phyloP scores from a whole-genome alignment of 1,140 invertebrate species.

The Gonatopus flavifemur region DNA sequence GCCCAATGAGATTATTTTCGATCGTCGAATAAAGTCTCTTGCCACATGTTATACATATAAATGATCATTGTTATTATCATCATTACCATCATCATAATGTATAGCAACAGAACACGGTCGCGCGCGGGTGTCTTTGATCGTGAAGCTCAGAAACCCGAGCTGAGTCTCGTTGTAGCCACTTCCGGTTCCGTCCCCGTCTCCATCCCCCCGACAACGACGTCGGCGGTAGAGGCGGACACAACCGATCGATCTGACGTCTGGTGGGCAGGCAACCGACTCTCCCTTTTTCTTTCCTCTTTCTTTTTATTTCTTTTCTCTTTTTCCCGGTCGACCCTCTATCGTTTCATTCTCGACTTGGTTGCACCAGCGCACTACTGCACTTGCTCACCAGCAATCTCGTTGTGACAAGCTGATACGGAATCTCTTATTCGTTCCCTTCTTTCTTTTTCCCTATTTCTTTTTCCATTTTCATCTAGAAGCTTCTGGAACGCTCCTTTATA shows the following conservation, averaged over 20 bases:
- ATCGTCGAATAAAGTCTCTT: no score
- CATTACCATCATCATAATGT: no score
- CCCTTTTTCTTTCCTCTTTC: neutral
- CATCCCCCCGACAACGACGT: conserved; percentile 5
- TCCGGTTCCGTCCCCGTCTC: conserved; percentile 14
- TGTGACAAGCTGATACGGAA: neutral
- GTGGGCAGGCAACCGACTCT: conserved; percentile 5
- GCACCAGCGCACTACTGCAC: no score
- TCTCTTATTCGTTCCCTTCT: neutral
- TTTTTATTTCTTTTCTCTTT: neutral
- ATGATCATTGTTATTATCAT: no score
- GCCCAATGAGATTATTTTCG: no score
- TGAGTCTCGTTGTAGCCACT: conserved; percentile 15
- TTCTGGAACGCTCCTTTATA: conserved; percentile 1
- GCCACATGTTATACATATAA: no score
- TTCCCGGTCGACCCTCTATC: neutral
- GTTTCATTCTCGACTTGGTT: no score
- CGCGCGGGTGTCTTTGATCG: no score
- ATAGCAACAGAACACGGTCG: no score
- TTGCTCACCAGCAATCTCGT: conserved; percentile 8
- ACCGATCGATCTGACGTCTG: conserved; percentile 33
- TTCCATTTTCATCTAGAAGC: no score
- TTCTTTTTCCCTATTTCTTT: conserved; percentile 4
- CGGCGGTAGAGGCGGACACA: conserved; percentile 20
- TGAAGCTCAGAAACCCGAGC: no score